Base-by-base conservation (phyloP, 2,113 vertebrate genomes). In the Lonchura striata region DNA sequence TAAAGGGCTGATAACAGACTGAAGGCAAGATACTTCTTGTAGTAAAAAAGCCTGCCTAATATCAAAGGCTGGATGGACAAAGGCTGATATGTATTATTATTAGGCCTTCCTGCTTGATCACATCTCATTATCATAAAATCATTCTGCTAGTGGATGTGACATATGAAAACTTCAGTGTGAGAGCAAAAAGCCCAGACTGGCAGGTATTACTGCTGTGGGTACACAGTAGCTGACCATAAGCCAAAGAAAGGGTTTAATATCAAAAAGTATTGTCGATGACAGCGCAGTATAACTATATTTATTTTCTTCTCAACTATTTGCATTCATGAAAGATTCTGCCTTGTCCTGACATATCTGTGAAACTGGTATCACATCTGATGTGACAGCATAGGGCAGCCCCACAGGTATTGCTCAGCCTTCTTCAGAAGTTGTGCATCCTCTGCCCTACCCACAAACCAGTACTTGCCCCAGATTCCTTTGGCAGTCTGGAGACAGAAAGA, bases 1-100 rank as follows among this genome's bases (percentile, higher is more conserved):
- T 93, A 93, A 92, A 90, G 41, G 72, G 57, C 76, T 93, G 93
- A 96, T 94, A 97, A 95, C 88, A 94, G 80, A 53, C 56, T 90
- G 74, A 88, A 94, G 90, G 82, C 82, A 94, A 94, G 86, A 82
- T 88, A 82, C 76, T 88, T 81, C 20, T 63, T 65, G 68, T 56
- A 92, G 61, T 75, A 71, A 83, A 93, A 91, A 90, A 77, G 17
- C n/a, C 82, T 90, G 57, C 65, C 52, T 88, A 37, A 47, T 88
- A 92, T 91, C 82, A 90, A 95, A 93, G 79, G 75, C 71, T 94
- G 59, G 54, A 90, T 74, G 82, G 84, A 74, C 63, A 91, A 68
- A 44, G 42, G 37, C 59, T 91, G 87, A 92, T 65, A 46, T 64
- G 33, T 94, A 80, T 94, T 87, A 81, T 69, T 82, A 61, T 72